Conservation (phyloP, 2,888 invertebrate species). For the Hymenopus coronatus region DNA sequence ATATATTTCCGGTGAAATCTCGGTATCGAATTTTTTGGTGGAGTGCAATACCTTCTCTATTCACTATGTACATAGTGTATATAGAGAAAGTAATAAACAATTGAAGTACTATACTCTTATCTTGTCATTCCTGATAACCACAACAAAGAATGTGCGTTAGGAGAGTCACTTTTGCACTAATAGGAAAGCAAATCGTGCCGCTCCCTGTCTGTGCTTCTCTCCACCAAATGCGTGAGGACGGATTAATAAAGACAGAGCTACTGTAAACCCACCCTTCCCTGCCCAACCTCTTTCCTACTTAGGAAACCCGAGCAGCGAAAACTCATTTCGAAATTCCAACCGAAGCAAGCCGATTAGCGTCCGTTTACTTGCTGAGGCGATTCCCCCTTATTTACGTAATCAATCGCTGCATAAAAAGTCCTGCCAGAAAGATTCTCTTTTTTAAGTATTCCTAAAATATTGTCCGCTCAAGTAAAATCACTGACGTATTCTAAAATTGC, state of each 20-base stretch:
- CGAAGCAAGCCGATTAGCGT: conserved; percentile 26
- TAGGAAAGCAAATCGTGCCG: background rate
- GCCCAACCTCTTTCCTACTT: conserved; percentile 6
- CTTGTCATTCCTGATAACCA: too few species aligned
- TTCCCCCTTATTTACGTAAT: conserved; percentile 7
- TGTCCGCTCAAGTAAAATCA: background rate
- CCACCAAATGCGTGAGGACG: conserved; percentile 2
- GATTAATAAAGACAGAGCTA: conserved; percentile 19
- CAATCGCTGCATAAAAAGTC: background rate
- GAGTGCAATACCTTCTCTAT: too few species aligned
- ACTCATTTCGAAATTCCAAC: conserved; percentile 29
- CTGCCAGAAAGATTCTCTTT: background rate
- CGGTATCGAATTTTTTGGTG: too few species aligned
- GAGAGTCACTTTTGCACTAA: background rate
- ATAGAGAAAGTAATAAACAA: too few species aligned
- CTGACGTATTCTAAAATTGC: background rate
- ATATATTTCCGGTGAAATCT: too few species aligned
- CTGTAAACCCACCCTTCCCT: background rate
- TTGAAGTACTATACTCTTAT: too few species aligned
- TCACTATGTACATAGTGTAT: too few species aligned
- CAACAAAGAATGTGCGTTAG: background rate
- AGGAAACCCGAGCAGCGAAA: conserved; percentile 12
- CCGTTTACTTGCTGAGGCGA: background rate
- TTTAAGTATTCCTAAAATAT: background rate
- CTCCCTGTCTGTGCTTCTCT: background rate